Evolutionary conservation across 92 coral and sea anemone genomes (phyloP).

Genomic region (Porites cylindrica): DNA sequence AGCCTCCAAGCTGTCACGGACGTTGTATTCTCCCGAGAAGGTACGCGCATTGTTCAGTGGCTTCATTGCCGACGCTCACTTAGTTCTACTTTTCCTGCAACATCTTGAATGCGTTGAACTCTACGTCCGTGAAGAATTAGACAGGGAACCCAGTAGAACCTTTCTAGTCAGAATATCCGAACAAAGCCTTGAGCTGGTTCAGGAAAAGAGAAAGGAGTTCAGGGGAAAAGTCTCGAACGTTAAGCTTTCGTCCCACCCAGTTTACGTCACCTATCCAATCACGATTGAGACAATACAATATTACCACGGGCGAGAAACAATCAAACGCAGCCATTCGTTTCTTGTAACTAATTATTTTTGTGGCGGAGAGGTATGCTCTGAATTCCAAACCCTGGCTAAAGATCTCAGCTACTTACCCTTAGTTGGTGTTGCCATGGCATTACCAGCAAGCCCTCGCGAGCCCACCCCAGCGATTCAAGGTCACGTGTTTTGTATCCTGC

Average conservation of each 20-base stretch:
- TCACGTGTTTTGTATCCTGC: constrained; percentile 47
- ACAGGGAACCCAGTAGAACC: background rate
- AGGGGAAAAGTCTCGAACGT: background rate
- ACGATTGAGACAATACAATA: background rate
- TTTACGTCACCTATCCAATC: background rate
- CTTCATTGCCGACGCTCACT: background rate
- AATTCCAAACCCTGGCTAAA: background rate
- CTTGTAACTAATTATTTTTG: background rate
- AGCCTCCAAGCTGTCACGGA: background rate
- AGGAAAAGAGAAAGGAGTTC: background rate
- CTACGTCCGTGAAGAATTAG: background rate
- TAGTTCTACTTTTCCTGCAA: background rate
- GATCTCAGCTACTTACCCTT: background rate
- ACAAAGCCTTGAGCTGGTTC: background rate
- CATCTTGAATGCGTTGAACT: background rate
- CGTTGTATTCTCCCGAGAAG: background rate
- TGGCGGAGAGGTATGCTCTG: background rate
- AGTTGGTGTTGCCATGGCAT: background rate
- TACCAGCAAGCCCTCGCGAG: background rate
- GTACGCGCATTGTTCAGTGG: background rate
- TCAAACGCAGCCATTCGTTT: background rate
- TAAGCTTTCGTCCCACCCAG: background rate
- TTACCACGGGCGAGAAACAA: no score
- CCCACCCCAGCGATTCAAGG: background rate
- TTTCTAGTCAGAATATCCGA: background rate